phyloP scores from a whole-genome alignment of 2,113 vertebrate genomes.

The Sebastes fasciatus region DNA sequence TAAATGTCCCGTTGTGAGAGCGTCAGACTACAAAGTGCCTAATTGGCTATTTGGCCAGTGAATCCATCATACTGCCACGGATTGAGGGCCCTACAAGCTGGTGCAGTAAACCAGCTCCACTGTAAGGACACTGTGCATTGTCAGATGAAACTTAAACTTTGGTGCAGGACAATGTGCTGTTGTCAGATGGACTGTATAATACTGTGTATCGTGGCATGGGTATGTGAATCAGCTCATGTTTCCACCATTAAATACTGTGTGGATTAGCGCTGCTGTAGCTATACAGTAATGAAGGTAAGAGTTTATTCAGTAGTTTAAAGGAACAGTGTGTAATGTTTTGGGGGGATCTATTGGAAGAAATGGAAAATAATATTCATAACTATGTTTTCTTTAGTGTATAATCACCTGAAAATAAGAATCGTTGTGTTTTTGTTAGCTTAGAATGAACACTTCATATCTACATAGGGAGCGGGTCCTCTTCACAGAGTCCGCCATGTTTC shows the following conservation, averaged over 20 bases:
- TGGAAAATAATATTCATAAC: no score
- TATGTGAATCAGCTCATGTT: neutral
- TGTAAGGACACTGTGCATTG: conserved; percentile 37
- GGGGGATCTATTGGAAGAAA: no score
- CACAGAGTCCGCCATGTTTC: no score
- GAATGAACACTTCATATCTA: no score
- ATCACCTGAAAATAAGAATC: no score
- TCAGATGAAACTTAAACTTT: conserved; percentile 34
- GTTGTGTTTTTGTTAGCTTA: no score
- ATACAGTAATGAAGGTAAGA: neutral
- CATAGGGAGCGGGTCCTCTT: no score
- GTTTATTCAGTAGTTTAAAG: neutral
- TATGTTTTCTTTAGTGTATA: no score
- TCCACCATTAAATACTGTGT: neutral
- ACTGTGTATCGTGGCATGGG: neutral
- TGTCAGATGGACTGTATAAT: neutral
- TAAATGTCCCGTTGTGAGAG: conserved; percentile 74
- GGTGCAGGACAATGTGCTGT: conserved; percentile 12
- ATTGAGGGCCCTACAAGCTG: conserved; percentile 62
- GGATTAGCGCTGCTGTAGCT: neutral
- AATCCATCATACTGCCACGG: conserved; percentile 80
- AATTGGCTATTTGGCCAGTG: conserved; percentile 81
- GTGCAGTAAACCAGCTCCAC: conserved; percentile 53
- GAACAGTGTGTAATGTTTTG: no score
- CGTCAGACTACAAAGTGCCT: conserved; percentile 80